A percentile compares a stretch with the other conserved stretches of the same genome.
Conservation (phyloP, 2,888 invertebrate genomes). For the Drosophila ustulata region DNA sequence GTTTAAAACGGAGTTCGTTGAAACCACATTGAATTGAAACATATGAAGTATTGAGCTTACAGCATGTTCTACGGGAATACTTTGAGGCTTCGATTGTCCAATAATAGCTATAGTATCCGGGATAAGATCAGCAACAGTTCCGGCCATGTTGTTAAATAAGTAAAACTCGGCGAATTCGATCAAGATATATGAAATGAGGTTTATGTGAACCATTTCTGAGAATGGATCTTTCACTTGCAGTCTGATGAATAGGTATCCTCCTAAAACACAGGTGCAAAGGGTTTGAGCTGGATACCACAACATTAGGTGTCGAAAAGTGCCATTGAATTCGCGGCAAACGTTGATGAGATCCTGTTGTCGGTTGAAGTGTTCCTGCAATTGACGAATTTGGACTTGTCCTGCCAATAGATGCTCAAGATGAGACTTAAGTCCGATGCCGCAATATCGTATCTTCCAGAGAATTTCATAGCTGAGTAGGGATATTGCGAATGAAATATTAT, state of each 20-base stretch:
- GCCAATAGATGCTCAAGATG: background rate
- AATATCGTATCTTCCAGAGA: slow-evolving; percentile 15
- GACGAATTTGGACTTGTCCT: background rate
- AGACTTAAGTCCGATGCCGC: background rate
- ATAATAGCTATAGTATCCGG: background rate
- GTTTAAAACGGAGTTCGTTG: background rate
- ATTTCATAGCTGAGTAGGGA: background rate
- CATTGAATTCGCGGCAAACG: slow-evolving; percentile 3
- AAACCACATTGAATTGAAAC: background rate
- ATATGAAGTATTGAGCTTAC: slow-evolving; percentile 4
- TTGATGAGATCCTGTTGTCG: slow-evolving; percentile 1
- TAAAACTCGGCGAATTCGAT: slow-evolving; percentile 13
- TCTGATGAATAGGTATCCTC: slow-evolving; percentile 1
- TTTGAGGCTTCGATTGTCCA: slow-evolving; percentile 2
- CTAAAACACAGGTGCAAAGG: slow-evolving; percentile 3
- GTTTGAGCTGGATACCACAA: slow-evolving; percentile 6
- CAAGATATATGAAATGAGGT: background rate
- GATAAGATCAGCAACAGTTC: slow-evolving; percentile 2
- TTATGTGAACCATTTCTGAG: background rate
- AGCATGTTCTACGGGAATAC: slow-evolving; percentile 1
- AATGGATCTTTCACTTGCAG: background rate
- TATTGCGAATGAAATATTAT: background rate
- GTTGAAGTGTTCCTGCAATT: background rate
- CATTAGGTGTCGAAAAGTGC: slow-evolving; percentile 1
- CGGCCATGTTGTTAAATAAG: slow-evolving; percentile 3